Evolutionary conservation across 2,888 invertebrate species (phyloP).

Genomic region (Scaptodrosophila latifasciaeformis): DNA sequence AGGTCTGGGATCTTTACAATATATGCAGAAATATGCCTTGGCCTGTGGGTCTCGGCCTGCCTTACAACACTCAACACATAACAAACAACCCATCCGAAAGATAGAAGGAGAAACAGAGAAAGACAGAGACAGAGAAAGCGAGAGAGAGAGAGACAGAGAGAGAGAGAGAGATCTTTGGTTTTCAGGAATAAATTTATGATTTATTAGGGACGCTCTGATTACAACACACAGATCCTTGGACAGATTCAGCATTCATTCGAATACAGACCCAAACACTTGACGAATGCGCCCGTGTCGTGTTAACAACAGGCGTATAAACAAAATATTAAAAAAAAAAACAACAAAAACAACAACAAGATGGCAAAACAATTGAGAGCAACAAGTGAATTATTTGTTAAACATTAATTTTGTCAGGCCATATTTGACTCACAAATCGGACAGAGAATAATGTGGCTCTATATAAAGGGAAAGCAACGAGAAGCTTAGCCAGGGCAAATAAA

Average conservation of each 20-base stretch:
- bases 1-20: no score
- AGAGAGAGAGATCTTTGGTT: no score
- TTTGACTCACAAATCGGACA: slow-evolving; percentile 68
- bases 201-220: slow-evolving; percentile 74
- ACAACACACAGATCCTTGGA: slow-evolving; percentile 61
- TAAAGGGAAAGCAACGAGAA: no score
- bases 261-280: slow-evolving; percentile 26
- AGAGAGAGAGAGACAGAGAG: no score
- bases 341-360: slow-evolving; percentile 4
- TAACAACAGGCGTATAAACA: slow-evolving; percentile 53
- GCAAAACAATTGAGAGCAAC: slow-evolving; percentile 9
- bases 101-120: slow-evolving; percentile 9
- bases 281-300: slow-evolving; percentile 58
- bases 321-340: slow-evolving; percentile 17
- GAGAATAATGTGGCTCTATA: slow-evolving; percentile 68
- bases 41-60: slow-evolving; percentile 1
- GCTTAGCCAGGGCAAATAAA: no score
- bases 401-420: slow-evolving; percentile 45
- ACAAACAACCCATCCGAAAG: not conserved
- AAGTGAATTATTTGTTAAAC: slow-evolving; percentile 68
- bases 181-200: slow-evolving; percentile 71
- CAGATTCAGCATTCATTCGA: no score
- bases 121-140: slow-evolving; percentile 20
- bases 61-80: no score
- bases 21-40: slow-evolving; percentile 68